phyloP scores from a whole-genome alignment of 1,140 invertebrate genomes.

The Aethina tumida region DNA sequence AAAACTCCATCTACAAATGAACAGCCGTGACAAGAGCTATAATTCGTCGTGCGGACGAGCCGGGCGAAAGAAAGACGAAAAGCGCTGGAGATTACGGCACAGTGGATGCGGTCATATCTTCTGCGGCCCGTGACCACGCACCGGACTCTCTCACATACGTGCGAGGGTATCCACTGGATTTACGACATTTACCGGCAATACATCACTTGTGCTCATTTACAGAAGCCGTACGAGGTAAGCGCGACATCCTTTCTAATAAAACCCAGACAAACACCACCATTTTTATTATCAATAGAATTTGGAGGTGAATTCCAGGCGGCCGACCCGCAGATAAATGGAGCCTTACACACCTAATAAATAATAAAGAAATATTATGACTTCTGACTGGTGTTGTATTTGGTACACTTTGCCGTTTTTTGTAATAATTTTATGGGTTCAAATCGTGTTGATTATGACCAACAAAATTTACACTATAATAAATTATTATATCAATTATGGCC shows the following conservation, averaged over 20 bases:
- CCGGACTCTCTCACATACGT: slow-evolving; percentile 3
- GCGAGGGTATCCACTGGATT: slow-evolving; percentile 13
- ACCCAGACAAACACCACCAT: slow-evolving; percentile 12
- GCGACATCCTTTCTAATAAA: slow-evolving; percentile 20
- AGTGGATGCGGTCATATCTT: neutral
- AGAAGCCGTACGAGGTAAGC: slow-evolving; percentile 10
- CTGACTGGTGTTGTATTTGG: too few species aligned
- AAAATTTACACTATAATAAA: too few species aligned
- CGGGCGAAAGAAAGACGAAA: slow-evolving; percentile 20
- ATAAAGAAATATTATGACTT: too few species aligned
- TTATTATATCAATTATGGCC: too few species aligned
- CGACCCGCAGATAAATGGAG: too few species aligned
- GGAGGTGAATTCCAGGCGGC: too few species aligned
- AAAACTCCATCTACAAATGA: slow-evolving; percentile 66
- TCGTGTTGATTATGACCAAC: too few species aligned
- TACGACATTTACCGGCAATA: slow-evolving; percentile 16
- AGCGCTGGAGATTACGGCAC: slow-evolving; percentile 20
- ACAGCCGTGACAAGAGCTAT: slow-evolving; percentile 62
- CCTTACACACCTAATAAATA: too few species aligned
- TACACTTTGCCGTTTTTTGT: too few species aligned
- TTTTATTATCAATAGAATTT: too few species aligned
- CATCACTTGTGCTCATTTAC: slow-evolving; percentile 23
- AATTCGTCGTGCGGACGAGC: slow-evolving; percentile 55
- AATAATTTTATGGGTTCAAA: too few species aligned
- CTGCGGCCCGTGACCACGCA: slow-evolving; percentile 1